These are phyloP conservation scores for Calameuta filiformis DNA, from an alignment of 2,888 invertebrate species.

Conservation along the genomic window DNA sequence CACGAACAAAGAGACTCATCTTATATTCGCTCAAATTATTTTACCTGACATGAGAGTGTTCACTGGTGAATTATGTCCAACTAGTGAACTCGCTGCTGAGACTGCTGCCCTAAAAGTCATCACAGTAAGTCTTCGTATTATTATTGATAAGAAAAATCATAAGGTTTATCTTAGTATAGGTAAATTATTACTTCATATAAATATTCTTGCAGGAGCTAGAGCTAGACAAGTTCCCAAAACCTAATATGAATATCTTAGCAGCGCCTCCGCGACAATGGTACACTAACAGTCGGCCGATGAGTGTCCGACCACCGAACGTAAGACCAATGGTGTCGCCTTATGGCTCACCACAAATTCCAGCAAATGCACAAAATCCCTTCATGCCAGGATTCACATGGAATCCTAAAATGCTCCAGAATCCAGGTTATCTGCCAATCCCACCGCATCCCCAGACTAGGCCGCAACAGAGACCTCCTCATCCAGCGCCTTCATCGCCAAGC, in stretches of 20 bases:
- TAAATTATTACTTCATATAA: not conserved
- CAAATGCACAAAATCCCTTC: slow-evolving; percentile 22
- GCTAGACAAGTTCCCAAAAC: slow-evolving; percentile 39
- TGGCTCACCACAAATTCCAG: slow-evolving; percentile 15
- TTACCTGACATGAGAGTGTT: slow-evolving; percentile 66
- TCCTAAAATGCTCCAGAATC: slow-evolving; percentile 21
- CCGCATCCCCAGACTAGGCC: slow-evolving; percentile 26
- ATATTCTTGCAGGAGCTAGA: slow-evolving; percentile 41
- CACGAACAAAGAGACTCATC: slow-evolving; percentile 51
- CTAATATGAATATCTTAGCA: slow-evolving; percentile 42
- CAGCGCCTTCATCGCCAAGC: slow-evolving; percentile 36
- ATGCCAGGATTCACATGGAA: slow-evolving; percentile 26
- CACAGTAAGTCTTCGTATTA: slow-evolving; percentile 31
- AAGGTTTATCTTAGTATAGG: not conserved
- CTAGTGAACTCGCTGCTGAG: slow-evolving; percentile 67
- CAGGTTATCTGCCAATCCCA: slow-evolving; percentile 22
- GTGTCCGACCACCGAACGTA: slow-evolving; percentile 29
- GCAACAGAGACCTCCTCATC: slow-evolving; percentile 25
- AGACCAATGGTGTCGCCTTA: slow-evolving; percentile 29
- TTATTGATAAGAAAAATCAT: not conserved
- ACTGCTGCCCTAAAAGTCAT: slow-evolving; percentile 64
- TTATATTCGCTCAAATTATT: slow-evolving; percentile 65
- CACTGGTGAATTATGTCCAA: slow-evolving; percentile 65
- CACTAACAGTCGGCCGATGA: slow-evolving; percentile 26
- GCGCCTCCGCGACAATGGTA: slow-evolving; percentile 45